These are phyloP conservation scores for Neotoma lepida DNA, from an alignment of 2,113 vertebrate species.

Conservation along the genomic window DNA sequence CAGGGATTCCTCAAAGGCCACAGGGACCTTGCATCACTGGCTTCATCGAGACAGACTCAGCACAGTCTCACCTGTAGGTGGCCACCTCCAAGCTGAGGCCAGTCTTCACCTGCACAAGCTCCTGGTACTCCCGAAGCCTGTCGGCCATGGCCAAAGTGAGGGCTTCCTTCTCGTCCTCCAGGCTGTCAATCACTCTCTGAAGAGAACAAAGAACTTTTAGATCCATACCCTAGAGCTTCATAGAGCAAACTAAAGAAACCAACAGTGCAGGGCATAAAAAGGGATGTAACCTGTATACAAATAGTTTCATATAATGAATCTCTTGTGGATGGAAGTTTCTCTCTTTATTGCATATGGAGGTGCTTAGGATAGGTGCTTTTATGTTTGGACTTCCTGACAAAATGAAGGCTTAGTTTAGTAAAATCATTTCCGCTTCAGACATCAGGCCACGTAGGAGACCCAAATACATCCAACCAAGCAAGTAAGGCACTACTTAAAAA, in stretches of 20 bases:
- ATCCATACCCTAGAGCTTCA: not conserved
- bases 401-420: not conserved
- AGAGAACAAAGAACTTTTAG: constrained; percentile 59
- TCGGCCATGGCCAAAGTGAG: constrained; percentile 89
- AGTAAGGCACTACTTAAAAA: not conserved
- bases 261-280: not conserved
- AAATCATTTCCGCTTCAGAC: not conserved
- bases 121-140: constrained; percentile 92
- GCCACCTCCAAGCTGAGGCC: constrained; percentile 94
- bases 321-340: not conserved
- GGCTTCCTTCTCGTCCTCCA: constrained; percentile 91
- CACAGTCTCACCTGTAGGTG: constrained; percentile 91
- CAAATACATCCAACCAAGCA: not conserved
- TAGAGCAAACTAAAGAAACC: not conserved
- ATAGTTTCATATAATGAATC: not conserved
- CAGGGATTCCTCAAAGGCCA: not conserved
- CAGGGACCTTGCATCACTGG: accelerated
- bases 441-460: not conserved
- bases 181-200: constrained; percentile 89
- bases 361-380: not conserved
- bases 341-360: not conserved
- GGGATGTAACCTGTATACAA: not conserved
- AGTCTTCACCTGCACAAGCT: constrained; percentile 94
- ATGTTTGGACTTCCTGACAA: not conserved
- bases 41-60: not conserved